Evolutionary conservation across 2,113 vertebrate species (phyloP).

Genomic region (Eretmochelys imbricata): DNA sequence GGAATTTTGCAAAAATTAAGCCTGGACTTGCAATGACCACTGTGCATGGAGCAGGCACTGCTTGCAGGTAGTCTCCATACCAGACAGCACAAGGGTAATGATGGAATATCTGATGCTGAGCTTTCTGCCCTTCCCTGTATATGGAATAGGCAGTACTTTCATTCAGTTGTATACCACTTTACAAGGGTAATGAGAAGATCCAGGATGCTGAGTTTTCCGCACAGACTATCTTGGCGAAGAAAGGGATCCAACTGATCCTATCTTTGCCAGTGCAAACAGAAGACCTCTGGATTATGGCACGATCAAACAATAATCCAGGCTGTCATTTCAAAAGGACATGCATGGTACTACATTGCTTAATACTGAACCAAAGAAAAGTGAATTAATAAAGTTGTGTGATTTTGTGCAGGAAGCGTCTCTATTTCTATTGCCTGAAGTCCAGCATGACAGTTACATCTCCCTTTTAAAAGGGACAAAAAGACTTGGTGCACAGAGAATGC

Average conservation of each 20-base stretch:
- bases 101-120: not conserved
- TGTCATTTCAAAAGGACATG: not conserved
- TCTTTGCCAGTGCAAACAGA: not conserved
- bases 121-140: not conserved
- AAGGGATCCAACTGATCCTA: not conserved
- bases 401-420: not conserved
- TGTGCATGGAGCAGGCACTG: not conserved
- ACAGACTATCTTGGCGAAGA: not conserved
- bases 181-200: not conserved
- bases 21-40: not conserved
- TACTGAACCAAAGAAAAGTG: not conserved
- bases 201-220: not conserved
- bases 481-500: not conserved
- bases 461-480: not conserved
- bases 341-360: not conserved
- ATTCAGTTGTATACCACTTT: not conserved
- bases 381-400: not conserved
- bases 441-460: not conserved
- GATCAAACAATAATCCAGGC: not conserved
- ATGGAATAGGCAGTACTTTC: accelerated
- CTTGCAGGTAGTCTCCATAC: not conserved
- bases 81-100: not conserved
- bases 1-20: not conserved
- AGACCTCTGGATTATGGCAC: not conserved
- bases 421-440: not conserved